phyloP scores from a whole-genome alignment of 2,797 vertebrate species.

The Euthynnus affinis region DNA sequence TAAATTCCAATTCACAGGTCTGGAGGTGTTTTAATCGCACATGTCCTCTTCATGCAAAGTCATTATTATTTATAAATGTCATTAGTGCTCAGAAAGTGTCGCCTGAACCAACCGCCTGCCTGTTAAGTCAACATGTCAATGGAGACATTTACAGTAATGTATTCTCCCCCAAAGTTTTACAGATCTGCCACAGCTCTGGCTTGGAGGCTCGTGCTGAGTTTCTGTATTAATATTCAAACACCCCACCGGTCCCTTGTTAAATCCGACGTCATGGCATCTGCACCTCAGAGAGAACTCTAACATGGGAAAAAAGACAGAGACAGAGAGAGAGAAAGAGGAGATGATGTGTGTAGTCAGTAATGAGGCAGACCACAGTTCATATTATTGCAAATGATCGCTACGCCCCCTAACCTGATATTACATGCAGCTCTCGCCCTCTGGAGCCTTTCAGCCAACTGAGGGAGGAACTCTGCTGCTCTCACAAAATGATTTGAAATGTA shows the following conservation, averaged over 20 bases:
- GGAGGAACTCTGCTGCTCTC: constrained; percentile 7
- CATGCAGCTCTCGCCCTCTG: constrained; percentile 13
- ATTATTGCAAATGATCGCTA: constrained; percentile 13
- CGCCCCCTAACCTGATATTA: constrained; percentile 11
- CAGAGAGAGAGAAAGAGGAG: neutral
- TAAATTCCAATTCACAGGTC: neutral
- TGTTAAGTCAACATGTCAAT: neutral
- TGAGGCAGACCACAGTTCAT: constrained; percentile 15
- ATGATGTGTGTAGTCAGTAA: constrained; percentile 14
- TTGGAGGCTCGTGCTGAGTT: neutral
- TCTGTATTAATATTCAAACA: constrained; percentile 18
- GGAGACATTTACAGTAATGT: constrained; percentile 1
- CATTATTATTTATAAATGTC: constrained; percentile 14
- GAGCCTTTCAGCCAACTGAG: constrained; percentile 2
- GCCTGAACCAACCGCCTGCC: neutral
- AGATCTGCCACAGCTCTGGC: neutral
- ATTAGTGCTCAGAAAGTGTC: neutral
- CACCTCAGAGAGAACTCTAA: neutral
- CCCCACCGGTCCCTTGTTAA: neutral
- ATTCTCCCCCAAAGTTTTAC: neutral
- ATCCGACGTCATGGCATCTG: neutral
- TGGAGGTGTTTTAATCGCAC: neutral
- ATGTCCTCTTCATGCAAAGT: too few relatives aligned
- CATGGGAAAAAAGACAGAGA: neutral
- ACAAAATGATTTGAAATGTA: constrained; percentile 1